Base-by-base conservation (phyloP, 2,113 vertebrate species). In the Nyctibius bracteatus region DNA sequence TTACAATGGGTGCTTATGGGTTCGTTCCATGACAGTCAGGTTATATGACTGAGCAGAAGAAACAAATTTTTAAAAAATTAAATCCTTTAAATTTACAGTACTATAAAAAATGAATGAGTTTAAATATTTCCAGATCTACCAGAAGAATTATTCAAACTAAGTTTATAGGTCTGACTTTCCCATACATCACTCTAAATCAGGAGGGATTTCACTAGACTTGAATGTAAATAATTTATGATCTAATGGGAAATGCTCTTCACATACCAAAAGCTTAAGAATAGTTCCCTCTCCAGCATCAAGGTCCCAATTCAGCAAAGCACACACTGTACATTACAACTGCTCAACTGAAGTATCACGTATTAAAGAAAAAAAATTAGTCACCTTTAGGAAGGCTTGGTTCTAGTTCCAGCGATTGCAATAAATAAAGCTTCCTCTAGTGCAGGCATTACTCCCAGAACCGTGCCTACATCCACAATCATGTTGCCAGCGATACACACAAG, bases 61-160 rank as follows among this genome's bases (percentile, higher is more conserved):
- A 93, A 46, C 15, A 83, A 62, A 33, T 57, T 52, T 85, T n/a
- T 44, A 0, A 27, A 61, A 94, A 83, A 95, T 74, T 55, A 52
- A 91, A 81, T 86, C 86, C 49, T 84, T 81, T 19, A 88, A 82
- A 92, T 96, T 93, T 97, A 94, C 80, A 75, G 77, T 84, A 44
- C 61, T 62, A 79, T 72, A 49, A 94, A 92, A 90, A 91, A 94
- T 73, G 30, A 94, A 92, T 52, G 57, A 72, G 73, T 84, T 96
- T 93, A 95, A 97, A 97, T 81, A 94, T 96, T 96, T 96, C 96
- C 96, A 96, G 91, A 95, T 63, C 88, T 58, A 93, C 92, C 77
- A 94, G 66, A 96, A 95, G 94, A 97, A 96, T 95, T 92, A 95
- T 87, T 96, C 86, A 95, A 95, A 93, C 86, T 63, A 68, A 81